Percentiles rank a stretch among this genome's conserved stretches.
Evolutionary conservation across 2,888 invertebrate species (phyloP).

Genomic region (Hyles lineata): DNA sequence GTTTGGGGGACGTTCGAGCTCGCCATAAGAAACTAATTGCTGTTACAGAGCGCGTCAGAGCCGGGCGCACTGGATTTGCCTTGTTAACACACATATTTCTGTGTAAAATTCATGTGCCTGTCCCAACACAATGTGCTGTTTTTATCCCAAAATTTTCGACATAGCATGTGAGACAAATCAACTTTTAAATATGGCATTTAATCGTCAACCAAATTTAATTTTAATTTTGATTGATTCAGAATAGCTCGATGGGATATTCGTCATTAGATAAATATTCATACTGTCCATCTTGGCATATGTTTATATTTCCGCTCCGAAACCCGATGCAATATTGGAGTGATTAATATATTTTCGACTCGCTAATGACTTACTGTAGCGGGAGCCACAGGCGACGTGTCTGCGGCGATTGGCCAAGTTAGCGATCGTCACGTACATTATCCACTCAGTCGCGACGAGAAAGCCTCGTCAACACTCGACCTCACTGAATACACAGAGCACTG

Average conservation of each 20-base stretch:
- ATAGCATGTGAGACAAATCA: not conserved
- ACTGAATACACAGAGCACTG: constrained; percentile 41
- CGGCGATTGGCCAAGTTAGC: constrained; percentile 77
- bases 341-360: constrained; percentile 37
- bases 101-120: constrained; percentile 14
- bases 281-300: not conserved
- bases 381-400: not conserved
- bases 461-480: constrained; percentile 44
- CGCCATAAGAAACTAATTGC: constrained; percentile 62
- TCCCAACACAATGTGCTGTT: constrained; percentile 43
- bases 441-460: constrained; percentile 64
- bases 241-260: not conserved
- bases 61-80: constrained; percentile 55
- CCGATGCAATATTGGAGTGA: not conserved
- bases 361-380: constrained; percentile 54
- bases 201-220: not conserved
- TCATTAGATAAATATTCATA: not conserved
- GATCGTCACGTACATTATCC: constrained; percentile 75
- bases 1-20: constrained; percentile 23
- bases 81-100: constrained; percentile 58
- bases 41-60: constrained; percentile 56
- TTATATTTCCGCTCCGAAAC: constrained; percentile 1
- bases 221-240: not conserved
- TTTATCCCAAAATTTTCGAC: constrained; percentile 46
- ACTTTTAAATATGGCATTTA: not conserved